Percentiles rank a stretch among this genome's conserved stretches.
These are phyloP conservation scores for Saturnia pavonia DNA, from an alignment of 2,888 invertebrate genomes.

Conservation along the genomic window DNA sequence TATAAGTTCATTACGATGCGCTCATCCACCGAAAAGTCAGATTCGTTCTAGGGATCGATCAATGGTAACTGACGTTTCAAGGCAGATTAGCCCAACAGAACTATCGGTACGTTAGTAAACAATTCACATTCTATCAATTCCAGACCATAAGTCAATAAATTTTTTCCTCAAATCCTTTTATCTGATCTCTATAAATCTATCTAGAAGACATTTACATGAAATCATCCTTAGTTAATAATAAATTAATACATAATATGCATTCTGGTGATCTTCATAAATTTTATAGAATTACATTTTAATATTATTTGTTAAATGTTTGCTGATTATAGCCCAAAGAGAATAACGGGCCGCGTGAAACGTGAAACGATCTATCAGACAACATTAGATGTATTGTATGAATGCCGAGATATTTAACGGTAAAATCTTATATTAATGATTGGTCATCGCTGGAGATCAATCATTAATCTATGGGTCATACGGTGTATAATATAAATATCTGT, in stretches of 20 bases:
- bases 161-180: neutral
- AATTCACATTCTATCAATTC: neutral
- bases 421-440: neutral
- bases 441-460: no score
- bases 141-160: neutral
- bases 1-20: neutral
- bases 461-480: no score
- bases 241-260: neutral
- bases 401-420: conserved; percentile 8
- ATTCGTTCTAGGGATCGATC: neutral
- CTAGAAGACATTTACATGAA: neutral
- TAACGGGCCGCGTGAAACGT: conserved; percentile 9
- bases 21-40: neutral
- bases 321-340: neutral
- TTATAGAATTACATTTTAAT: neutral
- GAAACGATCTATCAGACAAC: conserved; percentile 1
- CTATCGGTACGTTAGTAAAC: neutral
- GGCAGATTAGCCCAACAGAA: neutral
- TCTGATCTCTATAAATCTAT: conserved; percentile 11
- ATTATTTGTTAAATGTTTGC: neutral
- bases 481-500: no score
- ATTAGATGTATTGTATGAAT: conserved; percentile 14
- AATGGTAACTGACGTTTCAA: neutral
- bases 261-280: neutral
- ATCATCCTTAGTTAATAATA: neutral